Conservation (phyloP, 2,113 vertebrate genomes). For the Notarius quadriscutis region DNA sequence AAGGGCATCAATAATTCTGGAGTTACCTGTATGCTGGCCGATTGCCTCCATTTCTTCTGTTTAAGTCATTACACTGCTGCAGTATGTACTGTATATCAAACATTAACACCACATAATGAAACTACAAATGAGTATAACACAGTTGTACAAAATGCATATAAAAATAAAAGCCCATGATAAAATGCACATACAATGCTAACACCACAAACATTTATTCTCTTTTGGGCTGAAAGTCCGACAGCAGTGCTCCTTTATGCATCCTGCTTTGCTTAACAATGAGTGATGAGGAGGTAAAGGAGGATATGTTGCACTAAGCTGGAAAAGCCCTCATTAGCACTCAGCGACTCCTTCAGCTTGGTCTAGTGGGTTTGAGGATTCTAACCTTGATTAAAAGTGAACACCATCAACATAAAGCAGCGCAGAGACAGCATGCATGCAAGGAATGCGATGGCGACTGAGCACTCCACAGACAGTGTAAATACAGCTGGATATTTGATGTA, state of each 20-base stretch:
- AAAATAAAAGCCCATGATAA: background rate
- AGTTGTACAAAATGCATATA: background rate
- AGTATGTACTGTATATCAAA: background rate
- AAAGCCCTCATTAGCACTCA: background rate
- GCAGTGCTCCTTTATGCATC: background rate
- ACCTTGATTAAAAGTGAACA: slow-evolving; percentile 30
- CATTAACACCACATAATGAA: background rate
- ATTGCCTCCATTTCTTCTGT: background rate
- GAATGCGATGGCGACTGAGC: slow-evolving; percentile 7
- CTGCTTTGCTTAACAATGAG: background rate
- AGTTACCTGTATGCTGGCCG: background rate
- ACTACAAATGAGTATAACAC: background rate
- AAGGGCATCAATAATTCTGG: background rate
- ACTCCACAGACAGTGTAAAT: slow-evolving; percentile 39
- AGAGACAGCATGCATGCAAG: slow-evolving; percentile 20
- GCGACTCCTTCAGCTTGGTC: background rate
- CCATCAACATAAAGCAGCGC: slow-evolving; percentile 23
- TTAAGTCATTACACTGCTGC: background rate
- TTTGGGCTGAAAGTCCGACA: background rate
- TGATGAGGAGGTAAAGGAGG: background rate
- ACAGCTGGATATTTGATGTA: slow-evolving; percentile 47
- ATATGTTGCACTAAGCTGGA: background rate
- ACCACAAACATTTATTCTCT: background rate
- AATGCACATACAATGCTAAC: background rate
- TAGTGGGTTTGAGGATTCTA: slow-evolving; percentile 6